A percentile compares a stretch with the other conserved stretches of the same genome.
Evolutionary conservation across 2,113 vertebrate genomes (phyloP).

Genomic region (Apus apus): DNA sequence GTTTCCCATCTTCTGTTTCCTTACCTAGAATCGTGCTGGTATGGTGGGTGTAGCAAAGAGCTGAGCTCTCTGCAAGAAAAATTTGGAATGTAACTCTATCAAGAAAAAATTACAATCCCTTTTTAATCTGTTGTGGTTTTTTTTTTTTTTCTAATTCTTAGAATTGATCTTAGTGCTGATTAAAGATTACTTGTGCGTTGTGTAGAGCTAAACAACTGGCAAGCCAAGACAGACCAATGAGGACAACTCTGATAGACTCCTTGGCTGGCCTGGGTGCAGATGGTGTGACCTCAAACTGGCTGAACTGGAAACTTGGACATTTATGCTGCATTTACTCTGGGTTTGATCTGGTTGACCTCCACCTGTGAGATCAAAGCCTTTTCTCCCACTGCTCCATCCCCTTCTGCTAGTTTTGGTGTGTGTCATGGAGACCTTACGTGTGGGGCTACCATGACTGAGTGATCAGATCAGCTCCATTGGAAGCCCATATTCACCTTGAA

Average conservation of each 20-base stretch:
- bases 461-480: neutral
- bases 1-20: neutral
- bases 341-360: neutral
- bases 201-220: neutral
- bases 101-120: neutral
- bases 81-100: neutral
- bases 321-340: fast-evolving
- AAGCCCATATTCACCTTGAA: neutral
- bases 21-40: neutral
- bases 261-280: neutral
- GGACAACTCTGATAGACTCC: neutral
- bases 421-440: fast-evolving
- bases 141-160: neutral
- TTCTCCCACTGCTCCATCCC: neutral
- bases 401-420: neutral
- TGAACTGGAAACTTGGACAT: neutral
- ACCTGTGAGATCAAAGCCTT: neutral
- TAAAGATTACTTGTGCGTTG: neutral
- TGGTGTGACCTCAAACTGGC: neutral
- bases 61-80: neutral
- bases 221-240: neutral
- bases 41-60: neutral
- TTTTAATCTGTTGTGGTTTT: neutral
- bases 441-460: fast-evolving
- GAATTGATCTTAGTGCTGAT: neutral